Percentiles rank a stretch among this genome's conserved stretches.
Conservation (phyloP, 2,113 vertebrate species). For the Dromaius novaehollandiae region DNA sequence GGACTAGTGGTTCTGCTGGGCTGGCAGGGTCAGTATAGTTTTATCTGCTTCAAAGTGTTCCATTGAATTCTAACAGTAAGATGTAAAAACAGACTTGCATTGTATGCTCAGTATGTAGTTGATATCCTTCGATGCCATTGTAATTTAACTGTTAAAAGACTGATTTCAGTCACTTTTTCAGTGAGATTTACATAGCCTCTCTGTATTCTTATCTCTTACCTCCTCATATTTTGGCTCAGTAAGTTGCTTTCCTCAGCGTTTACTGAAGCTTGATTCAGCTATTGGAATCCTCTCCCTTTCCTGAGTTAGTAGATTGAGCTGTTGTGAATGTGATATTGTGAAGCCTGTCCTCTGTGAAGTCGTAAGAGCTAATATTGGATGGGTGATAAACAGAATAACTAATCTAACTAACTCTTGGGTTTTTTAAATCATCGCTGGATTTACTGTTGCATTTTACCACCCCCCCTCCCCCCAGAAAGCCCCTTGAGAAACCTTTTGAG, state of each 20-base stretch:
- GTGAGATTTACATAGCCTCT: neutral
- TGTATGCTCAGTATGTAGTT: neutral
- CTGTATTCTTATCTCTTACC: neutral
- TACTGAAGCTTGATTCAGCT: neutral
- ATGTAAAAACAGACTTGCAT: neutral
- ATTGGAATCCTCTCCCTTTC: neutral
- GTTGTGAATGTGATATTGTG: neutral
- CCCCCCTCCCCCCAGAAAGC: too few relatives aligned
- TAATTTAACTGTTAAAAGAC: neutral
- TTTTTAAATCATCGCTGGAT: neutral
- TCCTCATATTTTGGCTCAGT: neutral
- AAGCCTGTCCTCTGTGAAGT: neutral
- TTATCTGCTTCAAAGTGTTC: rapidly evolving
- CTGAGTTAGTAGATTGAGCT: neutral
- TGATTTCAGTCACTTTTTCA: neutral
- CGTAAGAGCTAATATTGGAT: neutral
- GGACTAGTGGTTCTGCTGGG: neutral
- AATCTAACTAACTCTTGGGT: neutral
- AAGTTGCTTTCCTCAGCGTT: neutral
- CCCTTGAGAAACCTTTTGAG: neutral
- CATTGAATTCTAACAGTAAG: neutral
- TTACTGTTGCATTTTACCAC: neutral
- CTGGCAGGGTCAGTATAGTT: neutral
- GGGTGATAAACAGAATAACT: neutral
- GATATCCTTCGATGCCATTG: neutral